Evolutionary conservation across 2,113 vertebrate species (phyloP), one percentile per base, ranked within the genome.

Genomic region (Lichenostomus cassidix): DNA sequence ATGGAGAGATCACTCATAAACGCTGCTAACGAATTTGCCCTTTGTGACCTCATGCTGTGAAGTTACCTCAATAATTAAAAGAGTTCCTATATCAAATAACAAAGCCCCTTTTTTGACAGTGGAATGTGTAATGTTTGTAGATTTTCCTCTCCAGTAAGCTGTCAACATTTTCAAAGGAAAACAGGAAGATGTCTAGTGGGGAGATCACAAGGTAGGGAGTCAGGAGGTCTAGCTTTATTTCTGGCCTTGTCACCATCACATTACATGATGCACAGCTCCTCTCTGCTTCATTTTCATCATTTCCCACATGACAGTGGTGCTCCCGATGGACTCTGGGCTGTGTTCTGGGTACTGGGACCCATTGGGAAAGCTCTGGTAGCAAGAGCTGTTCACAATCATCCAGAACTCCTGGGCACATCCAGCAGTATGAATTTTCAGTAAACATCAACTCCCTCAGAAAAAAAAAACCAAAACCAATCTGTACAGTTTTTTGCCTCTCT

Each of bases 51-150:
- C 98, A 90, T 89, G 95, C 97, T 98, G 97, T 94, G 97, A 96
- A 98, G 95, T 96, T 97, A 97, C 97, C 84, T 90, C 94, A 97
- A 96, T 97, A 98, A 98, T 97, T 98, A 97, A 97, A 97, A 97
- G 95, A 96, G 96, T 96, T 97, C 95, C 95, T 97, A 94, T 97
- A 95, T 97, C 97, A 97, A 97, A 91, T 97, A 96, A 97, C 93
- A 97, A 98, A 97, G 95, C 60, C 70, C 68, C 70, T 85, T 94
- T 93, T 95, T 95, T 83, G 90, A 97, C 87, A 82, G 90, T 95
- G 96, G 96, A 98, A 98, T 98, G 96, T 95, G 92, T 96, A 92
- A 93, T 93, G 96, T 97, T 97, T 97, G 90, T 95, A 88, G 90
- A 91, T 97, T 98, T 98, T 97, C 87, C 96, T 96, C 96, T 97